Evolutionary conservation across 2,888 invertebrate genomes (phyloP).

Genomic region (Drosophila diplacantha): DNA sequence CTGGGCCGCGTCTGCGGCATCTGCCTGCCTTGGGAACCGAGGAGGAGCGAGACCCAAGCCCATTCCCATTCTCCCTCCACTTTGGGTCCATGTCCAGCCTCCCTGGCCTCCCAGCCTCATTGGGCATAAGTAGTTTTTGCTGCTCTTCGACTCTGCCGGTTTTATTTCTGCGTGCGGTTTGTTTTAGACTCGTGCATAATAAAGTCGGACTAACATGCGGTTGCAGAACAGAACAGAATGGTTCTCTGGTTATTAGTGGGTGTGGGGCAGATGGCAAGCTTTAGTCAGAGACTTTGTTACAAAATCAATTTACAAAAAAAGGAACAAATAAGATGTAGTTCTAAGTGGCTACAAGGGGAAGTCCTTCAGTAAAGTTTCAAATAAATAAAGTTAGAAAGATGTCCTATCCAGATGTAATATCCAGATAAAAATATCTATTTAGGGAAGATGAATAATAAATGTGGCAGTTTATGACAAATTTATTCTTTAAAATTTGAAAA

Average conservation of each 20-base stretch:
- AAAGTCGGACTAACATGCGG: slow-evolving; percentile 54
- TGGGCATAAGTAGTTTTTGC: slow-evolving; percentile 59
- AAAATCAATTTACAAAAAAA: background rate
- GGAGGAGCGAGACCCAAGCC: slow-evolving; percentile 1
- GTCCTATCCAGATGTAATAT: background rate
- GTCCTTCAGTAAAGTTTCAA: too few species aligned
- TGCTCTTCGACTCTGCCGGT: slow-evolving; percentile 46
- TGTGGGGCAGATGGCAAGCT: slow-evolving; percentile 5
- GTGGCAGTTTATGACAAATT: background rate
- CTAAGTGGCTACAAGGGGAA: too few species aligned
- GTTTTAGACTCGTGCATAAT: slow-evolving; percentile 68
- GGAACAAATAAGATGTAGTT: background rate
- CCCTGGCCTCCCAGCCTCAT: slow-evolving; percentile 37
- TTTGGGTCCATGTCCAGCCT: slow-evolving; percentile 4
- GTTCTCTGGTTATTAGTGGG: slow-evolving; percentile 11
- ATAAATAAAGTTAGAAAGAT: background rate
- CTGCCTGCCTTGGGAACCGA: slow-evolving; percentile 40
- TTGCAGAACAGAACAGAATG: slow-evolving; percentile 10
- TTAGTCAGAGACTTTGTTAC: background rate
- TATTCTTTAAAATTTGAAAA: background rate
- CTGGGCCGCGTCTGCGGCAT: slow-evolving; percentile 15
- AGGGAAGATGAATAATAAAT: background rate
- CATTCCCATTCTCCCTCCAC: slow-evolving; percentile 1
- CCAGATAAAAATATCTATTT: background rate
- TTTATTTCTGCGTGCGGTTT: slow-evolving; percentile 50